Evolutionary conservation across 1,140 invertebrate genomes (phyloP).

Genomic region (Saccostrea echinata): DNA sequence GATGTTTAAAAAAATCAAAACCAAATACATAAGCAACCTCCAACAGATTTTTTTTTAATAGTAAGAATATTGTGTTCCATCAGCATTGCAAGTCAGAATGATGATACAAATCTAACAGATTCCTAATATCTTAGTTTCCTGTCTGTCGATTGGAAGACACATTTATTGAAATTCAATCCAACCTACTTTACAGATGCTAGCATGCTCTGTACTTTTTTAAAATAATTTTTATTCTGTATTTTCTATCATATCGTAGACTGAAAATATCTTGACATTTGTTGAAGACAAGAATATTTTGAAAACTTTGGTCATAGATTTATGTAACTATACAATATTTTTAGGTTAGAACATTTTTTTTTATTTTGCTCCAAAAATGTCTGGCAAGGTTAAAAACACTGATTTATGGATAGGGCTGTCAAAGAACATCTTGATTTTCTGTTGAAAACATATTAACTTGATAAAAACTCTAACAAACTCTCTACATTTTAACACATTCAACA

Average conservation of each 20-base stretch:
- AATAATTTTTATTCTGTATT: background rate
- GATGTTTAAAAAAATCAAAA: too few relatives aligned
- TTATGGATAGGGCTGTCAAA: background rate
- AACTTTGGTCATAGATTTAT: background rate
- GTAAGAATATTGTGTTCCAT: background rate
- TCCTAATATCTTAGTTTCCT: background rate
- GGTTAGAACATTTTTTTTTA: background rate
- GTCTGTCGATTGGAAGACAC: background rate
- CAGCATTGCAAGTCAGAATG: background rate
- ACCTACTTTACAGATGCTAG: background rate
- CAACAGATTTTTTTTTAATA: too few relatives aligned
- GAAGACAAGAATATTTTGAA: background rate
- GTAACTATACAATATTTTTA: background rate
- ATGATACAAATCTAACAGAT: background rate
- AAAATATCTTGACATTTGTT: background rate
- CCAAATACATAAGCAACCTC: too few relatives aligned
- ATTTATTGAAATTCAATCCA: background rate
- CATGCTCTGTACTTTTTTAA: background rate
- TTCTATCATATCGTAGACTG: background rate
- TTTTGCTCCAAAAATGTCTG: background rate
- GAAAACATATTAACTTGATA: background rate
- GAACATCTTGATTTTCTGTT: background rate
- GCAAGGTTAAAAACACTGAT: too few relatives aligned
- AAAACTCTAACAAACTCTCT: background rate
- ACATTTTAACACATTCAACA: constrained; percentile 14